These are phyloP conservation scores for Serilophus lunatus DNA, from an alignment of 2,113 vertebrate species.

Conservation along the genomic window DNA sequence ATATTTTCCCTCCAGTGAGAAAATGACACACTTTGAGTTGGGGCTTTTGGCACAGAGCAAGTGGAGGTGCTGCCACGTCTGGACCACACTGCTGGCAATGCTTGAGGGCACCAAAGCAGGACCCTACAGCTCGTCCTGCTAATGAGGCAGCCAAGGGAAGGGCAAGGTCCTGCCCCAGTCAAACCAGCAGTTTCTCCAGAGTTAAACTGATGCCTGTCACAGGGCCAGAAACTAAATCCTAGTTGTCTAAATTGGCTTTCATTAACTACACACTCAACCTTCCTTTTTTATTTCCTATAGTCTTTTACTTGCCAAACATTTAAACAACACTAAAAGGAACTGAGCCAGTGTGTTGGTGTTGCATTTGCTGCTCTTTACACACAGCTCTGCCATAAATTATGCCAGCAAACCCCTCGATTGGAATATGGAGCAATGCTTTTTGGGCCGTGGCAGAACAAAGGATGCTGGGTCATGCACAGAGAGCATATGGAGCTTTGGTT, in stretches of 20 bases:
- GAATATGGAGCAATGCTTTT: not conserved
- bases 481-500: slow-evolving; percentile 19
- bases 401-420: not conserved
- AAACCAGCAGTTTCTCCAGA: not conserved
- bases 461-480: not conserved
- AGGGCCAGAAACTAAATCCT: not conserved
- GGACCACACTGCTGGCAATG: not conserved
- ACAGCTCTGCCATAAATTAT: not conserved
- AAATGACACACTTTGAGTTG: not conserved
- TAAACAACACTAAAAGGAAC: not conserved
- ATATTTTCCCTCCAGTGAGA: slow-evolving; percentile 13
- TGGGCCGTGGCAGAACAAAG: not conserved
- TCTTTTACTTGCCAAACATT: not conserved
- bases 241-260: not conserved
- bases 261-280: not conserved
- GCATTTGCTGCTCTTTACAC: not conserved
- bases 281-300: not conserved
- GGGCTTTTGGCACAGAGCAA: not conserved
- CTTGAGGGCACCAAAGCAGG: not conserved
- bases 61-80: not conserved
- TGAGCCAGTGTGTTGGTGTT: not conserved
- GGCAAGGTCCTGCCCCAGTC: not conserved
- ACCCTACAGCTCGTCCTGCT: not conserved
- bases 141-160: not conserved
- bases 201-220: not conserved